Evolutionary conservation across 1,140 invertebrate genomes (phyloP).

Genomic region (Zelostemma sp.): DNA sequence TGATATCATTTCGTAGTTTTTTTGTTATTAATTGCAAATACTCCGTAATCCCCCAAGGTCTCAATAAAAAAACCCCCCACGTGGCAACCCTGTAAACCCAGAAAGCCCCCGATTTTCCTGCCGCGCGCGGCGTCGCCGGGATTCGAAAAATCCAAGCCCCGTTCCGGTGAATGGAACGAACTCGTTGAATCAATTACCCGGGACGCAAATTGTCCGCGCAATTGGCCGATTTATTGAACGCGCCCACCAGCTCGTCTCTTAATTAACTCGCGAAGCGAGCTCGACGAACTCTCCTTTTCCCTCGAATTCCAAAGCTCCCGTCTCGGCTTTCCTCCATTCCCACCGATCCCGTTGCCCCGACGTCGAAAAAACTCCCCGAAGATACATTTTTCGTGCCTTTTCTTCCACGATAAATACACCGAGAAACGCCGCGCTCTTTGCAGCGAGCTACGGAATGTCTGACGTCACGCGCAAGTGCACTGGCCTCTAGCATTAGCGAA

Average conservation of each 20-base stretch:
- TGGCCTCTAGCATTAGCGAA: slow-evolving; percentile 9
- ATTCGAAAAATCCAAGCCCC: no score
- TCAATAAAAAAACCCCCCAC: no score
- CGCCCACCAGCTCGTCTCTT: slow-evolving; percentile 7
- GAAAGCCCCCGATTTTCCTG: no score
- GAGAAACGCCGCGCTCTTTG: slow-evolving; percentile 3
- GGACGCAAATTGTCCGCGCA: slow-evolving; percentile 5
- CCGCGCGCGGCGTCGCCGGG: no score
- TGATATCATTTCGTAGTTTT: no score
- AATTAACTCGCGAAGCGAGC: slow-evolving; percentile 5
- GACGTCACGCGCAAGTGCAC: slow-evolving; percentile 11
- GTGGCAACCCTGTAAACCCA: no score
- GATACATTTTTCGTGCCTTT: not conserved
- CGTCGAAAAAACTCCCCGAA: not conserved
- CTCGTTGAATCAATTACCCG: slow-evolving; percentile 3
- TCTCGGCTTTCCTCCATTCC: no score
- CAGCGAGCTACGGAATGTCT: slow-evolving; percentile 7
- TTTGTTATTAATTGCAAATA: no score
- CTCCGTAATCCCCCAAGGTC: no score
- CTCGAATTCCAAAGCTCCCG: no score
- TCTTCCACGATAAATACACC: not conserved
- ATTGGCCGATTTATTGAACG: slow-evolving; percentile 7
- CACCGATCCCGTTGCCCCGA: not conserved
- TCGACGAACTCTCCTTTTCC: not conserved
- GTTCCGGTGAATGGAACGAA: no score